Conservation (phyloP, 1,140 invertebrate species). For the Paramacrobiotus metropolitanus region DNA sequence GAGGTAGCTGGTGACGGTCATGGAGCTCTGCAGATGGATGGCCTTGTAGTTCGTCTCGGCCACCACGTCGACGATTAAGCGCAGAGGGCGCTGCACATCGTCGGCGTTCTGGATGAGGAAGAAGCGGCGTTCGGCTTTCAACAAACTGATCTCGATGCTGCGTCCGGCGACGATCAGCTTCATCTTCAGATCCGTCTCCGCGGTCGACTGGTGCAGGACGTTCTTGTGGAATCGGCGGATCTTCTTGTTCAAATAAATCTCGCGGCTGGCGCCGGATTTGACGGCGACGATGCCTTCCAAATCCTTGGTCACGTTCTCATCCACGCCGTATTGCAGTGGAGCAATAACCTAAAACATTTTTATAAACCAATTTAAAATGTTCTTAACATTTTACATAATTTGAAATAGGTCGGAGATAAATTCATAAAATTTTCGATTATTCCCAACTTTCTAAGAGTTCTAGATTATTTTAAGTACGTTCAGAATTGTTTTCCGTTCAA, state of each 20-base stretch:
- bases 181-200: neutral
- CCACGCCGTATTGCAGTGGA: neutral
- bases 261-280: neutral
- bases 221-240: neutral
- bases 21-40: constrained; percentile 4
- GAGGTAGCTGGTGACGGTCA: neutral
- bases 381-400: too few species aligned
- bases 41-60: neutral
- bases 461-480: too few species aligned
- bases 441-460: too few species aligned
- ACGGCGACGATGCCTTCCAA: neutral
- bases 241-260: neutral
- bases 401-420: too few species aligned
- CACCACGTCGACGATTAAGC: neutral
- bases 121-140: neutral
- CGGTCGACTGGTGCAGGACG: neutral
- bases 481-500: too few species aligned
- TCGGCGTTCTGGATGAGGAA: constrained; percentile 1
- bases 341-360: neutral
- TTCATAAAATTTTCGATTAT: too few species aligned
- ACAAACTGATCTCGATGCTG: neutral
- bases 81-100: neutral
- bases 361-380: too few species aligned
- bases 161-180: neutral
- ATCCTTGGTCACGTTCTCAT: neutral